phyloP scores from a whole-genome alignment of 1,140 invertebrate species.

The Panulirus ornatus region DNA sequence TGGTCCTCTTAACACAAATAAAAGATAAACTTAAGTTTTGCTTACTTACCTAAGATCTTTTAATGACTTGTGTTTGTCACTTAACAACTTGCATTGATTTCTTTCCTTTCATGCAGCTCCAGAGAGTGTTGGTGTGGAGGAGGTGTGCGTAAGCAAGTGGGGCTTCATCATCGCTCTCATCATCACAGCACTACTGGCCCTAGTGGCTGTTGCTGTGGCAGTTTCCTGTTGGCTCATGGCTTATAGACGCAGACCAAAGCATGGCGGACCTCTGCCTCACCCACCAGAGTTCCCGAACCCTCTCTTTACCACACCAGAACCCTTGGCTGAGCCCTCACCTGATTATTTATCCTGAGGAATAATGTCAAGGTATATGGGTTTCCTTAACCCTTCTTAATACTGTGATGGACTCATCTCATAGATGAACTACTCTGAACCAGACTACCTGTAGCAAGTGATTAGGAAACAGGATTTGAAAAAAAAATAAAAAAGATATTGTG shows the following conservation, averaged over 20 bases:
- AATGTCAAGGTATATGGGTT: neutral
- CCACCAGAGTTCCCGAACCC: slow-evolving; percentile 96
- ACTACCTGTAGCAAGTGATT: neutral
- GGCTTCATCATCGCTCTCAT: slow-evolving; percentile 94
- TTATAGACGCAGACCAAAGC: slow-evolving; percentile 90
- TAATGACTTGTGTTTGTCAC: too few relatives aligned
- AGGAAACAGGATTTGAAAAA: neutral
- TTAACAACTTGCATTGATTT: too few relatives aligned
- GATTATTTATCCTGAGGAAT: slow-evolving; percentile 83
- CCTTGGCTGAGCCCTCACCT: slow-evolving; percentile 87
- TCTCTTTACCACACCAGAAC: slow-evolving; percentile 91
- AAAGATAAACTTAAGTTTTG: neutral
- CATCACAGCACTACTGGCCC: slow-evolving; percentile 92
- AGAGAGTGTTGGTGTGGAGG: slow-evolving; percentile 80
- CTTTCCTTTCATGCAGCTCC: neutral
- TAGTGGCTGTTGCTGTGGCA: slow-evolving; percentile 94
- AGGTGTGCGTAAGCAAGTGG: slow-evolving; percentile 95
- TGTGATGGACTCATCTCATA: slow-evolving; percentile 53
- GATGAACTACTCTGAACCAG: neutral
- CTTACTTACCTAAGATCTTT: too few relatives aligned
- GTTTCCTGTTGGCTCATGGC: slow-evolving; percentile 97
- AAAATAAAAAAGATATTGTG: too few relatives aligned
- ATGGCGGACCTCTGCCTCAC: slow-evolving; percentile 92
- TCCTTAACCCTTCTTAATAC: slow-evolving; percentile 26
- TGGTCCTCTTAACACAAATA: neutral